Evolutionary conservation across 2,113 vertebrate species (phyloP).

Genomic region (Sitta europaea): DNA sequence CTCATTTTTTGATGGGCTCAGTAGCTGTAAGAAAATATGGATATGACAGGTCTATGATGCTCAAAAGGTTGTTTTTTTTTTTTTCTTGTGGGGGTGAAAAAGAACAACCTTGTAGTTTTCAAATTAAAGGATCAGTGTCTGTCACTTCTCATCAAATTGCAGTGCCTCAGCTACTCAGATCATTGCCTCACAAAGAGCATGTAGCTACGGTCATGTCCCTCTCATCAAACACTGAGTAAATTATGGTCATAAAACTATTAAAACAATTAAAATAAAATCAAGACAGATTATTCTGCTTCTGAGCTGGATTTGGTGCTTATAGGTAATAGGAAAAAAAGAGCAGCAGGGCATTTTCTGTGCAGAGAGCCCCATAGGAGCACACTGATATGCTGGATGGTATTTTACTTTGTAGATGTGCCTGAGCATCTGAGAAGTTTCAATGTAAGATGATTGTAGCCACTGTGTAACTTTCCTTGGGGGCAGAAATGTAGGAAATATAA

Average conservation of each 20-base stretch:
- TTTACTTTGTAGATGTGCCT: neutral
- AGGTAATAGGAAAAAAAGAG: neutral
- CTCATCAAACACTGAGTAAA: constrained; percentile 21
- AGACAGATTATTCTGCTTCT: neutral
- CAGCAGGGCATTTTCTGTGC: neutral
- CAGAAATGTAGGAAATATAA: neutral
- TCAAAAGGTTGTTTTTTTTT: neutral
- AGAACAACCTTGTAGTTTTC: neutral
- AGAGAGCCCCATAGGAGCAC: neutral
- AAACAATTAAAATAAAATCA: constrained; percentile 24
- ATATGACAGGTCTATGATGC: neutral
- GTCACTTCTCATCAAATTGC: neutral
- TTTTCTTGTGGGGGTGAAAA: neutral
- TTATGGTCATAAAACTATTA: constrained; percentile 1
- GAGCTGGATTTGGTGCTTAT: constrained; percentile 9
- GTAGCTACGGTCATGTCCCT: neutral
- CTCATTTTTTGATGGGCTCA: neutral
- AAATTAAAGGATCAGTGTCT: neutral
- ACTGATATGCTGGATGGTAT: neutral
- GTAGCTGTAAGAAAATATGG: neutral
- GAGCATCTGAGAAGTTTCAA: neutral
- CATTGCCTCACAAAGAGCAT: neutral
- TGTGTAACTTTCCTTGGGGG: neutral
- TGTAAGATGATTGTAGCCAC: neutral
- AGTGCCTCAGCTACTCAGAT: neutral